Evolutionary conservation across 2,888 invertebrate species (phyloP).

Genomic region (Heliconius charithonia): DNA sequence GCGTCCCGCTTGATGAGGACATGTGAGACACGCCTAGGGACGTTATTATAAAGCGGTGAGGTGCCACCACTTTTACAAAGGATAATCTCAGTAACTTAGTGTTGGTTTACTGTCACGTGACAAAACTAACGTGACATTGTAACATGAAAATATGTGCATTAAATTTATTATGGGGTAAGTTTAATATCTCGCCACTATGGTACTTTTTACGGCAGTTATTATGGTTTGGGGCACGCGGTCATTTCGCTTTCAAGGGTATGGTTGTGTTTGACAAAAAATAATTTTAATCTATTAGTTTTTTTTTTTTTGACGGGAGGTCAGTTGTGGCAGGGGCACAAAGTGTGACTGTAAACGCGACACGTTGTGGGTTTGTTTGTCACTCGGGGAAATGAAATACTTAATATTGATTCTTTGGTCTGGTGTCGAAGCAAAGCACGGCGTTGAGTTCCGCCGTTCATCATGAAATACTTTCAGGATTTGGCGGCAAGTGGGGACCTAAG

Average conservation of each 20-base stretch:
- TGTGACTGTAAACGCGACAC: no score
- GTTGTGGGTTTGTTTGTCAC: no score
- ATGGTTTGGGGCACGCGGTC: neutral
- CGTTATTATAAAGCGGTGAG: slow-evolving; percentile 71
- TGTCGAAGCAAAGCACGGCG: neutral
- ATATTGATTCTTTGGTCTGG: neutral
- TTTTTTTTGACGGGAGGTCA: no score
- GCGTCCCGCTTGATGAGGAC: slow-evolving; percentile 34
- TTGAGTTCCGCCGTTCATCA: neutral
- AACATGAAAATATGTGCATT: slow-evolving; percentile 28
- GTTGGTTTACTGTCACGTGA: slow-evolving; percentile 28
- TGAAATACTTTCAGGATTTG: neutral
- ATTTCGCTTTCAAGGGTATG: neutral
- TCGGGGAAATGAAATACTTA: neutral
- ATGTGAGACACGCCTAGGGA: slow-evolving; percentile 61
- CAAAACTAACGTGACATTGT: slow-evolving; percentile 12
- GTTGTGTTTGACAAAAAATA: neutral
- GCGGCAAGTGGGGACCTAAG: neutral
- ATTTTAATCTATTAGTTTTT: no score
- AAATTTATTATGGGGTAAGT: slow-evolving; percentile 14
- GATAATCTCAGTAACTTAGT: slow-evolving; percentile 34
- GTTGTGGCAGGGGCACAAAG: neutral
- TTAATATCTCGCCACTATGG: neutral
- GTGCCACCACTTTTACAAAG: slow-evolving; percentile 45
- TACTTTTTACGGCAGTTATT: neutral